Evolutionary conservation across 2,113 vertebrate genomes (phyloP).

Genomic region (Propithecus coquereli): DNA sequence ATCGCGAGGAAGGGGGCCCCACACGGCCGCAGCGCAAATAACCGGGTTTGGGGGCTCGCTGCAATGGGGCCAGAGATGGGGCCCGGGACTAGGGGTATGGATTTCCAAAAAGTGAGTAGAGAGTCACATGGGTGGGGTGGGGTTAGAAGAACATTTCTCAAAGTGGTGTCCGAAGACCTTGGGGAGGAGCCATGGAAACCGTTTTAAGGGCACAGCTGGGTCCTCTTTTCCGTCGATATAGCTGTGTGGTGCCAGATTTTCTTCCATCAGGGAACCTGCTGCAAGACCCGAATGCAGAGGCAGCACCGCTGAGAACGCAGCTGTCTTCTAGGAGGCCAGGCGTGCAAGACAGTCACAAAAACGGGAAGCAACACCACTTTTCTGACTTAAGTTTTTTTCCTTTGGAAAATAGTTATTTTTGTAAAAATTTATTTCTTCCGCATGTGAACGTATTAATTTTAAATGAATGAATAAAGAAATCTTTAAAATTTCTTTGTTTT

Average conservation of each 20-base stretch:
- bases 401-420: not conserved
- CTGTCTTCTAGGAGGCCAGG: not conserved
- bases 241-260: not conserved
- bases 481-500: not conserved
- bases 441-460: not conserved
- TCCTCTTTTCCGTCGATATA: not conserved
- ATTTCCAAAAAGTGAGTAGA: not conserved
- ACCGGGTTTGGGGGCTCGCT: not conserved
- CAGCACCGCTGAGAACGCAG: not conserved
- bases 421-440: not conserved
- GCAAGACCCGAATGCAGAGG: fast-evolving
- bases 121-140: not conserved
- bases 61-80: not conserved
- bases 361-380: not conserved
- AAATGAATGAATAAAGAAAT: not conserved
- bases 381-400: not conserved
- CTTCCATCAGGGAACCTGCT: not conserved
- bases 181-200: not conserved
- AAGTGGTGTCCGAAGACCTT: not conserved
- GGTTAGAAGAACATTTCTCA: not conserved
- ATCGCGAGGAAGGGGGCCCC: not conserved
- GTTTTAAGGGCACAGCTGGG: not conserved
- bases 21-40: not conserved
- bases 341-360: not conserved
- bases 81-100: not conserved